phyloP scores from a whole-genome alignment of 2,113 vertebrate genomes.

The Hylia prasina region DNA sequence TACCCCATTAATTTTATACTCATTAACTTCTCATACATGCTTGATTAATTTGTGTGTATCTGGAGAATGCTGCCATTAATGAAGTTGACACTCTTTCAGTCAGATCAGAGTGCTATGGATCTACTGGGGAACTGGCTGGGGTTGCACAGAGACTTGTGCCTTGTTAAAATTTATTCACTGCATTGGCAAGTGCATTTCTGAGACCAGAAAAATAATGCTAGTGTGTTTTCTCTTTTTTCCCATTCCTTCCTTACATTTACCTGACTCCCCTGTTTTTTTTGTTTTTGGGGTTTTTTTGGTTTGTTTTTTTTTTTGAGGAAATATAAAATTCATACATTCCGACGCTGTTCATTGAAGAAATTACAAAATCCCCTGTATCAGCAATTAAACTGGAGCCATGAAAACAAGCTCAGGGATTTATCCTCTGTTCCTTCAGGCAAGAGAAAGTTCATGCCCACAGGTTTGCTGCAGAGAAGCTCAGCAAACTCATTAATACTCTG shows the following conservation, averaged over 20 bases:
- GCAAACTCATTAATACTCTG: constrained; percentile 25
- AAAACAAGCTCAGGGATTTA: background rate
- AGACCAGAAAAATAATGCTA: background rate
- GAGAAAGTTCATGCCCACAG: background rate
- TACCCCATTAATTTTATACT: background rate
- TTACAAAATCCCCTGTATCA: background rate
- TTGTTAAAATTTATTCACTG: constrained; percentile 27
- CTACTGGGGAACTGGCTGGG: background rate
- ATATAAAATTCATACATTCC: background rate
- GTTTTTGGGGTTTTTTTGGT: background rate
- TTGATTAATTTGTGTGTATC: background rate
- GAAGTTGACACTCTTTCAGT: background rate
- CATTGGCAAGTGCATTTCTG: background rate
- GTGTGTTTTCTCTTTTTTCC: background rate
- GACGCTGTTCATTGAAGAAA: background rate
- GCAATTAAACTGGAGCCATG: background rate
- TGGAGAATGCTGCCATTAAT: background rate
- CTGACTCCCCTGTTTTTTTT: too few species aligned
- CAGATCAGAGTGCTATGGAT: background rate
- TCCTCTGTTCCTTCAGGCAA: background rate
- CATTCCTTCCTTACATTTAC: background rate
- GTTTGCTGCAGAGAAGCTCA: constrained; percentile 35
- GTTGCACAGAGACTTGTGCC: background rate
- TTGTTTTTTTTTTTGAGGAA: background rate
- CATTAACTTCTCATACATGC: background rate